These are phyloP conservation scores for Lagopus leucura DNA, from an alignment of 2,113 vertebrate genomes.

Conservation along the genomic window DNA sequence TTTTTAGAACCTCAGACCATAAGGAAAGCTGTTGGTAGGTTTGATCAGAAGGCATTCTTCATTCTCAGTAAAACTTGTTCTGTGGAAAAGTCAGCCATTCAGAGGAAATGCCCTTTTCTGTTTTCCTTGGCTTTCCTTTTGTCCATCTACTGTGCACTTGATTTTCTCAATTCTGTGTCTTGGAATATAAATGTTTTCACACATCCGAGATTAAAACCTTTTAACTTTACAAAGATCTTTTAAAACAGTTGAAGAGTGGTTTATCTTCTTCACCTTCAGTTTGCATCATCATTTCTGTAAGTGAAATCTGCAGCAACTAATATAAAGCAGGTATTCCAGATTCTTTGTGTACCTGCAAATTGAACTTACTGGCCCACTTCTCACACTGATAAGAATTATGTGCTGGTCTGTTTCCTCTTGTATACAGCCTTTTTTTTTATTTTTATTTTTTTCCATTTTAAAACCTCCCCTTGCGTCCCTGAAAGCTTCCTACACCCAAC, in stretches of 20 bases:
- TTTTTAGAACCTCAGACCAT: conserved; percentile 29
- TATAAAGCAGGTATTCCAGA: not conserved
- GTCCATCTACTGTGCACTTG: not conserved
- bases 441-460: not conserved
- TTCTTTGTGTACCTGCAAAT: not conserved
- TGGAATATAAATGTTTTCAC: conserved; percentile 38
- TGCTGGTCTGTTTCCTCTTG: not conserved
- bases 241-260: conserved; percentile 3
- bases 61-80: conserved; percentile 7
- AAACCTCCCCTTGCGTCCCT: not conserved
- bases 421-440: not conserved
- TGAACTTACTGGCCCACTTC: not conserved
- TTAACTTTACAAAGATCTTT: not conserved
- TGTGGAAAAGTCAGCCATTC: conserved; percentile 23
- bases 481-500: not conserved
- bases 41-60: conserved; percentile 55
- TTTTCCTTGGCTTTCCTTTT: conserved; percentile 41
- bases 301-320: not conserved
- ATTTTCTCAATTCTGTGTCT: conserved; percentile 43
- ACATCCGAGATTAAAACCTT: conserved; percentile 20
- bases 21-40: not conserved
- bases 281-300: not conserved
- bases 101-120: not conserved
- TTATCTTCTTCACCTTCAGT: not conserved
- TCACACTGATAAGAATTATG: not conserved